Base-by-base conservation (phyloP, 2,888 invertebrate genomes). In the Doris montereyensis region DNA sequence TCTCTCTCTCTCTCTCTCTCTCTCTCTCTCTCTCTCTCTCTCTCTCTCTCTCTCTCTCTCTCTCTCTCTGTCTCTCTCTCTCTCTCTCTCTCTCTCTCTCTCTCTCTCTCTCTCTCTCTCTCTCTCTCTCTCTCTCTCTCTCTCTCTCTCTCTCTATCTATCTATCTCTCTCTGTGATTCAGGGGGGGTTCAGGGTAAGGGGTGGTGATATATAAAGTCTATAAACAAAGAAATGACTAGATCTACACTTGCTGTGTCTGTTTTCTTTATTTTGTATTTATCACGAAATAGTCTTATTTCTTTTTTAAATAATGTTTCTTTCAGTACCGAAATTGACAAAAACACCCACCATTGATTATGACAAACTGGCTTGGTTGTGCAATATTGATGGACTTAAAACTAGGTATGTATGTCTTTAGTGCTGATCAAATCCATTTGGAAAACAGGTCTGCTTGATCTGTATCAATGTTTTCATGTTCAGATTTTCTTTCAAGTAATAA, bases 331-430 rank as follows among this genome's bases (percentile, higher is more conserved):
- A 82, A 26, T 82, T 85, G 26, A 84, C 83, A 57, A 84, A 84
- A 24, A 80, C 84, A 21, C 86, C 86, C 60, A 81, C 84, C 24
- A 84, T 89, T 71, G 86, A 89, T 77, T 89, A 89, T 84, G 85
- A 86, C 60, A 84, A 85, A 65, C 79, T 89, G 34, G 83, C 82
- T 74, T 84, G 83, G 84, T 81, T 89, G 2, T 87, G 87, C 81
- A 76, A 81, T n/a, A 87, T 87, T 70, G 85, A 86, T 65, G 88
- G 87, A 60, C 74, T 87, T 8, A 85, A 86, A 80, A 85, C 85
- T 77, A 84, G 84, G 85, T 85, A 79, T 78, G 58, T 21, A 13
- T 3, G 1, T 57, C 8, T 60, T 28, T 28, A 62, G 5, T 21
- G 10, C 62, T 10, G 5, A n/a, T n/a, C n/a, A 24, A 62, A 62